Evolutionary conservation across 2,113 vertebrate genomes (phyloP).

Genomic region (Trochalopteron elliotii): DNA sequence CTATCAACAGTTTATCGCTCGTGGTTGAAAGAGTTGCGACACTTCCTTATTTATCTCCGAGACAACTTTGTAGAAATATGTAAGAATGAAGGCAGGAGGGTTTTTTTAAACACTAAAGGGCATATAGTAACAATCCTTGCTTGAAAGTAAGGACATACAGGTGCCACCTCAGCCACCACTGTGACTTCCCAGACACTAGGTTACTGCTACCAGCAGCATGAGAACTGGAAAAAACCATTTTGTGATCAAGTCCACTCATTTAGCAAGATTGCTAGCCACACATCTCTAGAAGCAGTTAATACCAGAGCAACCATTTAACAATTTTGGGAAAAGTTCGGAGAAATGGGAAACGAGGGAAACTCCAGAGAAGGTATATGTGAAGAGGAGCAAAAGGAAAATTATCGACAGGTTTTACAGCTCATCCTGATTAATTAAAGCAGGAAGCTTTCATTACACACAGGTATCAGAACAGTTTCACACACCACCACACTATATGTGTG

Average conservation of each 20-base stretch:
- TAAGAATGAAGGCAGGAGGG: background rate
- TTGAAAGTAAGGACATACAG: background rate
- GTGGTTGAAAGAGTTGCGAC: slow-evolving; percentile 61
- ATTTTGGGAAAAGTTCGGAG: background rate
- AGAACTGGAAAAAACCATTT: background rate
- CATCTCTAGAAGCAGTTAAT: background rate
- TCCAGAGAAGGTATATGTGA: background rate
- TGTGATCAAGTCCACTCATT: background rate
- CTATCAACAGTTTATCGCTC: slow-evolving; percentile 69
- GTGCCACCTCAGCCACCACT: background rate
- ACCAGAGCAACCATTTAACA: background rate
- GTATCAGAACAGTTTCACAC: background rate
- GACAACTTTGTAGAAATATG: slow-evolving; percentile 14
- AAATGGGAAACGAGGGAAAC: background rate
- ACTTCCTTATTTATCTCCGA: slow-evolving; percentile 47
- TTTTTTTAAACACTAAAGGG: background rate
- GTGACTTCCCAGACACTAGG: background rate
- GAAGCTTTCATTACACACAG: background rate
- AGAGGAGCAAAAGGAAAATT: background rate
- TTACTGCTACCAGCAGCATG: background rate
- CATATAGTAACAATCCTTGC: background rate
- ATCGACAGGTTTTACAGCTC: background rate
- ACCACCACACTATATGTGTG: background rate
- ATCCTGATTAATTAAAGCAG: background rate
- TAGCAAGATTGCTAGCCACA: background rate